phyloP scores from a whole-genome alignment of 2,797 vertebrate species.

The Labeo calbasu region DNA sequence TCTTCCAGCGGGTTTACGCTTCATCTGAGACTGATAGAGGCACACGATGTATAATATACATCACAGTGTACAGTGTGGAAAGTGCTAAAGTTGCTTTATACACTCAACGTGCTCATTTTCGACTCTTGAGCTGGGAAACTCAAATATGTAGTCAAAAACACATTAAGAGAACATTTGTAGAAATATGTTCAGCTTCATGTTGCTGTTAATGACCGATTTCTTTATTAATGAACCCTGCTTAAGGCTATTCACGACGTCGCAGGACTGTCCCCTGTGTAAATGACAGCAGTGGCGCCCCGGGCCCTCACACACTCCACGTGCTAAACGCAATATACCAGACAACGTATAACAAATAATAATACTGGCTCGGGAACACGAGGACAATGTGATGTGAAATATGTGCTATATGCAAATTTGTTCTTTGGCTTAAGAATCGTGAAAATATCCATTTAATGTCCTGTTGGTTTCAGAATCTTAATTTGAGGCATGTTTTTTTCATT shows the following conservation, averaged over 20 bases:
- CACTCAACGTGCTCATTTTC: constrained; percentile 24
- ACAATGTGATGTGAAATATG: constrained; percentile 57
- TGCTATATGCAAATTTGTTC: constrained; percentile 57
- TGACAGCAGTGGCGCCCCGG: constrained; percentile 23
- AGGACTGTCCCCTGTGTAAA: constrained; percentile 51
- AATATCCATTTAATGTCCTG: constrained; percentile 46
- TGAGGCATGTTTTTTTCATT: constrained; percentile 53
- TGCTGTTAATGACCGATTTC: constrained; percentile 32
- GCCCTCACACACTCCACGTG: constrained; percentile 25
- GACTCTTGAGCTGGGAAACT: constrained; percentile 17
- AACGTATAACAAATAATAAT: constrained; percentile 49
- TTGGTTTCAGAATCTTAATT: constrained; percentile 50
- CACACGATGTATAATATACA: constrained; percentile 41
- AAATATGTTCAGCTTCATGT: constrained; percentile 45
- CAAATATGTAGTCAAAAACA: constrained; percentile 33
- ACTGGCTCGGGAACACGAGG: constrained; percentile 62
- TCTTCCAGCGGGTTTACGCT: constrained; percentile 17
- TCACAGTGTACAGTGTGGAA: constrained; percentile 9
- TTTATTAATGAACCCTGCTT: constrained; percentile 48
- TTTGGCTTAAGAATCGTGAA: constrained; percentile 44
- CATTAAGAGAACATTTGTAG: constrained; percentile 47
- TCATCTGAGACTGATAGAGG: constrained; percentile 30
- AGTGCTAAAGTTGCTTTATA: constrained; percentile 37
- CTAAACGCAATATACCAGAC: constrained; percentile 44
- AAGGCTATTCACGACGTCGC: constrained; percentile 39